These are phyloP conservation scores for Amblyteles armatorius DNA, from an alignment of 2,888 invertebrate species.

Conservation along the genomic window DNA sequence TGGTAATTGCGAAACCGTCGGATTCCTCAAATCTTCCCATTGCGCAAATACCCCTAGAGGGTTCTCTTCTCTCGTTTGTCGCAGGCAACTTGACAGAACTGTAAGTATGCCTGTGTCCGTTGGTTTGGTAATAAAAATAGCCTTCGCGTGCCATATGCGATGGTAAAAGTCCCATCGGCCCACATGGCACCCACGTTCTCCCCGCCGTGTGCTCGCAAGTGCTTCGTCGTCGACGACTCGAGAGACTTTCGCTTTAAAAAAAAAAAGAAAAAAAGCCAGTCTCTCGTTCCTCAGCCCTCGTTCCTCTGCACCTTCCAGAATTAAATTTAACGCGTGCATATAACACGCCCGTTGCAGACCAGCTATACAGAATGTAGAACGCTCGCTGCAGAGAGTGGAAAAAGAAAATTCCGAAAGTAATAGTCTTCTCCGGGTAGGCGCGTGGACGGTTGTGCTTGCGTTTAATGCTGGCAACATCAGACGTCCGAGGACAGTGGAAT, in stretches of 20 bases:
- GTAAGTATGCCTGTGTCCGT: constrained; percentile 36
- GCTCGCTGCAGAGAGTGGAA: constrained; percentile 5
- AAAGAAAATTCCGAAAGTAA: constrained; percentile 40
- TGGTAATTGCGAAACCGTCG: background rate
- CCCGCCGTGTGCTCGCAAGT: constrained; percentile 40
- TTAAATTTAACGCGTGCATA: constrained; percentile 55
- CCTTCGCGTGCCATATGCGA: constrained; percentile 75
- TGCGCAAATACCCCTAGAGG: background rate
- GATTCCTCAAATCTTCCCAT: constrained; percentile 15
- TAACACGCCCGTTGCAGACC: background rate
- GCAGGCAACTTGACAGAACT: constrained; percentile 39
- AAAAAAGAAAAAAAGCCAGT: background rate
- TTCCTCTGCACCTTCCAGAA: constrained; percentile 41
- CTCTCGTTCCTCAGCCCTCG: constrained; percentile 21
- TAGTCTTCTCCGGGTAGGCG: constrained; percentile 24
- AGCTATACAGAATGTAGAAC: background rate
- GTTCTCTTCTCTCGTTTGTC: constrained; percentile 1
- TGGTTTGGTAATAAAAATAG: constrained; percentile 76
- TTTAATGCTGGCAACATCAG: constrained; percentile 20
- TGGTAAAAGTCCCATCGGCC: constrained; percentile 76
- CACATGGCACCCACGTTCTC: constrained; percentile 71
- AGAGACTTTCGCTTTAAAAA: constrained; percentile 43
- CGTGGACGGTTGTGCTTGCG: constrained; percentile 29
- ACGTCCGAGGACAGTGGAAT: constrained; percentile 41
- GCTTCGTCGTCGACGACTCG: constrained; percentile 35